Percentiles rank a stretch among this genome's conserved stretches.
Evolutionary conservation across 2,888 invertebrate species (phyloP).

Genomic region (Cephus pulcher): DNA sequence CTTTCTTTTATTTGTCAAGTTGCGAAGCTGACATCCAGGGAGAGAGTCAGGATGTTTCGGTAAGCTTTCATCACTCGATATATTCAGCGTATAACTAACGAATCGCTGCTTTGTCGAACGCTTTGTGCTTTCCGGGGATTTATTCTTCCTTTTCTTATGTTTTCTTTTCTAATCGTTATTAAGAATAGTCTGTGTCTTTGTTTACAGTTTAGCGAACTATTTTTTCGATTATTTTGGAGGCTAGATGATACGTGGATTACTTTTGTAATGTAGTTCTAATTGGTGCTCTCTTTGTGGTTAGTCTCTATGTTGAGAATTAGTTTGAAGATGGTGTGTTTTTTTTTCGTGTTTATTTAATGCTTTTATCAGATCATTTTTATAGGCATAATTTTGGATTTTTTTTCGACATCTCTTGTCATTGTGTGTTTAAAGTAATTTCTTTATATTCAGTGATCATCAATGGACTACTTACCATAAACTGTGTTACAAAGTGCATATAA

Average conservation of each 20-base stretch:
- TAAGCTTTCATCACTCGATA: not conserved
- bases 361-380: not conserved
- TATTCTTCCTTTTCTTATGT: not conserved
- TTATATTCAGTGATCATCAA: not conserved
- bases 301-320: not conserved
- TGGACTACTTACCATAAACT: not conserved
- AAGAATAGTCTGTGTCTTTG: not conserved
- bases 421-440: not conserved
- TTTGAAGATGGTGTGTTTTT: not conserved
- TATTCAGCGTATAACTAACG: not conserved
- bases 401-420: not conserved
- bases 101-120: not conserved
- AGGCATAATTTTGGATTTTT: not conserved
- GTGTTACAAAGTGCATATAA: not conserved
- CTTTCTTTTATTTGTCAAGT: not conserved
- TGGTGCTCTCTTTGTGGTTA: not conserved
- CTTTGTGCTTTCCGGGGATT: not conserved
- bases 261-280: not conserved
- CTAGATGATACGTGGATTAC: not conserved
- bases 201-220: not conserved
- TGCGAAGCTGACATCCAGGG: not conserved
- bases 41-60: not conserved
- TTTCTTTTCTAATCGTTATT: not conserved
- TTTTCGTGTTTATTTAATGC: not conserved
- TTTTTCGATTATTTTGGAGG: not conserved